Evolutionary conservation across 2,113 vertebrate species (phyloP).

Genomic region (Brachypodius melanocephalos): DNA sequence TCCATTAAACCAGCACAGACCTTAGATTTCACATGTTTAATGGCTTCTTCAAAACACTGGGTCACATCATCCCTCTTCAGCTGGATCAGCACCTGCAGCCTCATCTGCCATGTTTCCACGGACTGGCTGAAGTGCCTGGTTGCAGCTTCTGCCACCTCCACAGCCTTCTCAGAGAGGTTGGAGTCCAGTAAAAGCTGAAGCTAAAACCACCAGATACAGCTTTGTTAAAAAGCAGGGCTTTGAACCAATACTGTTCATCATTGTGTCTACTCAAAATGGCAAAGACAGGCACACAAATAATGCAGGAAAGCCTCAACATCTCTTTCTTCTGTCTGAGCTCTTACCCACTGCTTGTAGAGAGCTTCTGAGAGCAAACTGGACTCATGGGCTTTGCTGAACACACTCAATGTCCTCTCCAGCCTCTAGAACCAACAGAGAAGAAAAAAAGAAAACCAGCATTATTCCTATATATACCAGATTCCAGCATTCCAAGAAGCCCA

Average conservation of each 20-base stretch:
- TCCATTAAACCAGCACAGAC: conserved; percentile 64
- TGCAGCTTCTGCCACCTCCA: conserved; percentile 76
- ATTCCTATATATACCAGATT: neutral
- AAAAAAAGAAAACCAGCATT: neutral
- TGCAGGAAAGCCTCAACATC: neutral
- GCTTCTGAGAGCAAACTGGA: conserved; percentile 77
- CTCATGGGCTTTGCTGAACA: conserved; percentile 80
- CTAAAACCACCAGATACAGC: conserved; percentile 33
- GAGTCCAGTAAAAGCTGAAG: conserved; percentile 71
- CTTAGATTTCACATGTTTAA: conserved; percentile 80
- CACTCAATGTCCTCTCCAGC: conserved; percentile 76
- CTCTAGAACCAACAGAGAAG: conserved; percentile 76
- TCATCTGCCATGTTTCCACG: conserved; percentile 76
- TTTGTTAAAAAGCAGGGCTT: neutral
- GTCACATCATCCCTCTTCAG: conserved; percentile 65
- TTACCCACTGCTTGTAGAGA: conserved; percentile 91
- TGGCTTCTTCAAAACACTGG: conserved; percentile 81
- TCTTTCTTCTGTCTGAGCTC: neutral
- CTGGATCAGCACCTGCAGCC: conserved; percentile 80
- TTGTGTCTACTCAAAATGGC: neutral
- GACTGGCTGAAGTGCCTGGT: conserved; percentile 75
- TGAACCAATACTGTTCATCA: neutral
- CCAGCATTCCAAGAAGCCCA: neutral
- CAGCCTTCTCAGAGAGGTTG: conserved; percentile 66
- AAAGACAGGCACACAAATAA: neutral